phyloP scores from a whole-genome alignment of 2,113 vertebrate species.

The Puma concolor region DNA sequence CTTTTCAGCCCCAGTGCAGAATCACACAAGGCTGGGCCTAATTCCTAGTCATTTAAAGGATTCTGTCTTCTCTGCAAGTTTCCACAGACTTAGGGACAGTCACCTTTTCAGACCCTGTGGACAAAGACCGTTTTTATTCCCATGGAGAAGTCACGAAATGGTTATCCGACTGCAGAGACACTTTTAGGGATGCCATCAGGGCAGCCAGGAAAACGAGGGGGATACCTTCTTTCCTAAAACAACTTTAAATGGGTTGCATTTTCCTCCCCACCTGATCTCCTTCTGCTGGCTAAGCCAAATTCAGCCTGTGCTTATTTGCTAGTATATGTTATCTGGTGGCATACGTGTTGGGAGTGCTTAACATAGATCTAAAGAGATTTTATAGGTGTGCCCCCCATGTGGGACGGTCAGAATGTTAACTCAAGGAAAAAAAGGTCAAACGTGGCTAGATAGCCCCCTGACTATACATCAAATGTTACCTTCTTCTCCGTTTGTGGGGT shows the following conservation, averaged over 20 bases:
- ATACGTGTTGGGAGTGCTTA: background rate
- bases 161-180: background rate
- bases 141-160: background rate
- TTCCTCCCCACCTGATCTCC: background rate
- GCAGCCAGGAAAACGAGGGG: background rate
- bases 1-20: background rate
- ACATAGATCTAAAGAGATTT: background rate
- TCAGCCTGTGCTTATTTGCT: background rate
- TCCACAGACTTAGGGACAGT: background rate
- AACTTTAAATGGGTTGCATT: background rate
- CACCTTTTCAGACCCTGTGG: background rate
- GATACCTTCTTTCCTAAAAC: background rate
- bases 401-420: background rate
- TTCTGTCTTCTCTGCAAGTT: background rate
- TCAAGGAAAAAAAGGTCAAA: background rate
- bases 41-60: background rate
- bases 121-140: background rate
- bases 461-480: constrained; percentile 81
- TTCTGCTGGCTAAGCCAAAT: background rate
- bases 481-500: constrained; percentile 99
- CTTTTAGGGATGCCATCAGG: background rate
- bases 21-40: background rate
- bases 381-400: no score
- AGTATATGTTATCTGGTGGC: background rate
- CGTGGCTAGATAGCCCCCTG: background rate